A percentile compares a stretch with the other conserved stretches of the same genome.
phyloP scores from a whole-genome alignment of 1,140 invertebrate genomes.

The Orchestia grillus region DNA sequence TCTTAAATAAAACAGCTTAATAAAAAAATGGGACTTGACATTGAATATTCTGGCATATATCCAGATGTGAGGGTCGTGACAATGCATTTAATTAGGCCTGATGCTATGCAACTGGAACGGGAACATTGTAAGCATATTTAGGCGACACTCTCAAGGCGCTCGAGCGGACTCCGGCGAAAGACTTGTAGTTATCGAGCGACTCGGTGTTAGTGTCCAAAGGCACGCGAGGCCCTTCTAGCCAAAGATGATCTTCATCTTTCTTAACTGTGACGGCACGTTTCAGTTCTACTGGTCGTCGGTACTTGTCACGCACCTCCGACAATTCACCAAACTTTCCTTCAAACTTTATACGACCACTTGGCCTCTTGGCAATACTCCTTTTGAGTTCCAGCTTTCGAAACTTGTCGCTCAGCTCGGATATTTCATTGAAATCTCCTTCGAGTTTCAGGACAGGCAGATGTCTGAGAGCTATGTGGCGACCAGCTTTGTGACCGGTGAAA shows the following conservation, averaged over 20 bases:
- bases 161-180: conserved; percentile 30
- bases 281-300: not conserved
- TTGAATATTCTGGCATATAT: too few species aligned
- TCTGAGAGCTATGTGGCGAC: conserved; percentile 36
- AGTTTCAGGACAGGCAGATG: conserved; percentile 40
- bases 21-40: not conserved
- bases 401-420: conserved; percentile 55
- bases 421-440: conserved; percentile 56
- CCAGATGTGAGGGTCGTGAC: not conserved
- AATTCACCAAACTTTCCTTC: conserved; percentile 30
- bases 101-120: conserved; percentile 60
- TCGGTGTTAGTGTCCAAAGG: conserved; percentile 57
- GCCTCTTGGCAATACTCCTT: conserved; percentile 55
- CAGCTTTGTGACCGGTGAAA: conserved; percentile 20
- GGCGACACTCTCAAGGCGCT: conserved; percentile 60
- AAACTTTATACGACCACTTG: not conserved
- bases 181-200: conserved; percentile 58
- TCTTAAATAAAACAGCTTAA: too few species aligned
- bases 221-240: conserved; percentile 58
- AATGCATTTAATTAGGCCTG: not conserved
- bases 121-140: conserved; percentile 58
- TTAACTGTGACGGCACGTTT: conserved; percentile 48
- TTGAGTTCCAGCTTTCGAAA: conserved; percentile 56
- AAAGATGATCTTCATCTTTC: conserved; percentile 59
- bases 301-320: conserved; percentile 31